Conservation (phyloP, 2,113 vertebrate species). For the Amphiprion percula region DNA sequence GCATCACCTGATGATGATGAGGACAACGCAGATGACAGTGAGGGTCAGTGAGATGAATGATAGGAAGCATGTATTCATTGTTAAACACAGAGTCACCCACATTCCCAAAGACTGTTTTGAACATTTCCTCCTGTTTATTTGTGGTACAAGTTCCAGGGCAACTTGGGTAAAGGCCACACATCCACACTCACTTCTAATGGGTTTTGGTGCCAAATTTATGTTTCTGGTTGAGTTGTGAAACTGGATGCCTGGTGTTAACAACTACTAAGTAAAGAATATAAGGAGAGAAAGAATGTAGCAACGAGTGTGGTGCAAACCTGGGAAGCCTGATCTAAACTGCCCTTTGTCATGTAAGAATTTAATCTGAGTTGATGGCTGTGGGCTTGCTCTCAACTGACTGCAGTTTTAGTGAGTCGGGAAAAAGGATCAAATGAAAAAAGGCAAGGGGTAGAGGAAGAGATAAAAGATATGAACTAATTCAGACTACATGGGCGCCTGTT, state of each 20-base stretch:
- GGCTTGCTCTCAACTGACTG: slow-evolving; percentile 36
- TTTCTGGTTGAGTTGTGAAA: slow-evolving; percentile 2
- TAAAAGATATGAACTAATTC: slow-evolving; percentile 73
- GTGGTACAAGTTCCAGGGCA: neutral
- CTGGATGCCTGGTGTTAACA: neutral
- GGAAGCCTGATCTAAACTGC: slow-evolving; percentile 2
- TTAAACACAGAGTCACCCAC: neutral
- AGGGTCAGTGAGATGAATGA: slow-evolving; percentile 86
- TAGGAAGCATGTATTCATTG: slow-evolving; percentile 7
- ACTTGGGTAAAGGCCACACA: neutral
- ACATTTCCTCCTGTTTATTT: slow-evolving; percentile 23
- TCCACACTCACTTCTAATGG: neutral
- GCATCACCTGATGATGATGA: slow-evolving; percentile 97
- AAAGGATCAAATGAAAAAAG: slow-evolving; percentile 54
- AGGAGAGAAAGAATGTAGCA: neutral
- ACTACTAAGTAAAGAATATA: neutral
- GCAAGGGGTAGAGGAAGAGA: slow-evolving; percentile 23
- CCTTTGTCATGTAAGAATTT: slow-evolving; percentile 32
- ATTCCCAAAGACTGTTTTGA: slow-evolving; percentile 9
- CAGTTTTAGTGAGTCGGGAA: slow-evolving; percentile 60
- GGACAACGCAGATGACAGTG: slow-evolving; percentile 96
- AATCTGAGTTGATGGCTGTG: slow-evolving; percentile 47
- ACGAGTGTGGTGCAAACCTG: neutral
- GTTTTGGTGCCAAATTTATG: neutral
- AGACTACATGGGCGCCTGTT: slow-evolving; percentile 68